Conservation (phyloP, 2,797 vertebrate species). For the Acanthurus leucopareius region DNA sequence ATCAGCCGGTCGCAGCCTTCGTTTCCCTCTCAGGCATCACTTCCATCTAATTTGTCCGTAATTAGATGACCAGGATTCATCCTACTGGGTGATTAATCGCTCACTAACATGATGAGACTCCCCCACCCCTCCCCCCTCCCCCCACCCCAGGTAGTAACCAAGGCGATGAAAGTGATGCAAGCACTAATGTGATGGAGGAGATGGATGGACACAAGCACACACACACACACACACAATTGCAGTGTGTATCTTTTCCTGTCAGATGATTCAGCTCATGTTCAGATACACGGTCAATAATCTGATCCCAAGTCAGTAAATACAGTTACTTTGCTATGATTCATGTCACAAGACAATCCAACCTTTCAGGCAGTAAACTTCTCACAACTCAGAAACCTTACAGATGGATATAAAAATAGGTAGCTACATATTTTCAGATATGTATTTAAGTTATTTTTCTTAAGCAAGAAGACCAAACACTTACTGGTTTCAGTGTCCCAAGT, state of each 20-base stretch:
- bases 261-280: neutral
- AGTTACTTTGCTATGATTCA: neutral
- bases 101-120: slow-evolving; percentile 51
- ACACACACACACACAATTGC: neutral
- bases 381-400: neutral
- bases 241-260: neutral
- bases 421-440: neutral
- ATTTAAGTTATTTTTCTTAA: neutral
- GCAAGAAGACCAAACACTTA: neutral
- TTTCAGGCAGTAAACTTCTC: too few relatives aligned
- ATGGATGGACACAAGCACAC: slow-evolving; percentile 12
- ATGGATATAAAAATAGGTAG: neutral
- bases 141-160: slow-evolving; percentile 55
- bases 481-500: neutral
- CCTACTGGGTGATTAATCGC: slow-evolving; percentile 76
- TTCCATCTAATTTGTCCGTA: slow-evolving; percentile 72
- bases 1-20: slow-evolving; percentile 33
- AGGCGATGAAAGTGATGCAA: slow-evolving; percentile 54
- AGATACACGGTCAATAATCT: neutral
- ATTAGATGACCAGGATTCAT: slow-evolving; percentile 75
- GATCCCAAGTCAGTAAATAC: neutral
- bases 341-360: too few relatives aligned
- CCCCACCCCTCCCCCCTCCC: neutral
- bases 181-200: slow-evolving; percentile 26
- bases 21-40: slow-evolving; percentile 60